These are phyloP conservation scores for Brachyopa scutellaris DNA, from an alignment of 2,888 invertebrate species.

Conservation along the genomic window DNA sequence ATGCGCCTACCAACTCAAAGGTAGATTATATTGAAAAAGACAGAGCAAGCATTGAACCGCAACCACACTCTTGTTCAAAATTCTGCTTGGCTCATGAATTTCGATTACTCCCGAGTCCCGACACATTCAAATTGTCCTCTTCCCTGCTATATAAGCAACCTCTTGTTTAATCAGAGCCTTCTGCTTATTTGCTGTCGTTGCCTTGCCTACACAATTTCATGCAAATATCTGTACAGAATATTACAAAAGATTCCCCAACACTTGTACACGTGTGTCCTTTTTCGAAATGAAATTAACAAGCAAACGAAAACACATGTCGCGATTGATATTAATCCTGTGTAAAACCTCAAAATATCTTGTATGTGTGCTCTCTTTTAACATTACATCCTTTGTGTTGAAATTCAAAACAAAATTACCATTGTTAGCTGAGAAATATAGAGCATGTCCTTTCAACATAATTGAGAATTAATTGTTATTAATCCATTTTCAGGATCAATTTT, in stretches of 20 bases:
- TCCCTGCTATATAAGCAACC: too few relatives aligned
- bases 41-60: background rate
- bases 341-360: too few relatives aligned
- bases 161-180: background rate
- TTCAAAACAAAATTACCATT: constrained; percentile 40
- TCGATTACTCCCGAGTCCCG: background rate
- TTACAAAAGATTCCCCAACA: constrained; percentile 13
- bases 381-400: constrained; percentile 10
- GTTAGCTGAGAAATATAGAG: constrained; percentile 17
- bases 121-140: background rate
- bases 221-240: constrained; percentile 4
- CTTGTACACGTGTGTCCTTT: too few relatives aligned
- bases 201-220: constrained; percentile 1
- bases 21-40: too few relatives aligned
- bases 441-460: constrained; percentile 36
- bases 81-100: background rate
- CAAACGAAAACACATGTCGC: constrained; percentile 41
- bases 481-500: constrained; percentile 47
- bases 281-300: constrained; percentile 19
- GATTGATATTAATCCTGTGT: constrained; percentile 14
- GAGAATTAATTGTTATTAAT: constrained; percentile 49
- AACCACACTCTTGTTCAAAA: background rate
- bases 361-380: background rate
- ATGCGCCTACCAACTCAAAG: too few relatives aligned
- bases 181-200: background rate